These are phyloP conservation scores for Penelope pileata DNA, from an alignment of 2,113 vertebrate species.

Conservation along the genomic window DNA sequence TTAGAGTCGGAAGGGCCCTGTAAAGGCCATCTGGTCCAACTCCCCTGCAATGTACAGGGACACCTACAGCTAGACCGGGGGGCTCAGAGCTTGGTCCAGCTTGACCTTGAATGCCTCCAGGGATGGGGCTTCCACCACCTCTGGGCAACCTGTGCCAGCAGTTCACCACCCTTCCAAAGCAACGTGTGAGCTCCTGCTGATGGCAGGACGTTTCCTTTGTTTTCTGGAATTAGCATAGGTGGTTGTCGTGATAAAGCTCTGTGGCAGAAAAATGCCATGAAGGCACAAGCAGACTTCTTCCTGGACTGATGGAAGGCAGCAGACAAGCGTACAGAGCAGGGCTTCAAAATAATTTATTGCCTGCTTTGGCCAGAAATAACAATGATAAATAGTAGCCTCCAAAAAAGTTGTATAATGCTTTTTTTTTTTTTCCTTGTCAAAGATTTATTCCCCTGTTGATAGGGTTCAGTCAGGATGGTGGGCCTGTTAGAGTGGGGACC, in stretches of 20 bases:
- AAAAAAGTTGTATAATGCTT: not conserved
- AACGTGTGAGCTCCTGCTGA: fast-evolving
- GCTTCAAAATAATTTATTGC: not conserved
- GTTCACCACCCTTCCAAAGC: not conserved
- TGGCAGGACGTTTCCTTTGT: not conserved
- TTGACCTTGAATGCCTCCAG: too few species aligned
- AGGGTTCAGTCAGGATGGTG: not conserved
- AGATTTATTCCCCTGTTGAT: not conserved
- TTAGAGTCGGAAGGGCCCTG: too few species aligned
- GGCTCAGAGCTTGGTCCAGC: too few species aligned
- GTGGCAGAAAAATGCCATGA: not conserved
- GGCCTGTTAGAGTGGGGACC: not conserved
- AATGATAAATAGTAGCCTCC: not conserved
- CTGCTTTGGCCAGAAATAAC: not conserved
- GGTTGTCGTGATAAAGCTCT: not conserved
- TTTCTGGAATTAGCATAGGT: not conserved
- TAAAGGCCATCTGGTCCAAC: too few species aligned
- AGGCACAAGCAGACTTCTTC: not conserved
- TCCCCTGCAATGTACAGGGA: too few species aligned
- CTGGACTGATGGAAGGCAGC: not conserved
- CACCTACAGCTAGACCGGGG: too few species aligned
- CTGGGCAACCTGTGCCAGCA: too few species aligned
- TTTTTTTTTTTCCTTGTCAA: not conserved
- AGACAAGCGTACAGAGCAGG: not conserved
- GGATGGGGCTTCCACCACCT: too few species aligned